These are phyloP conservation scores for Noturus placidus DNA, from an alignment of 2,113 vertebrate species.

Conservation along the genomic window DNA sequence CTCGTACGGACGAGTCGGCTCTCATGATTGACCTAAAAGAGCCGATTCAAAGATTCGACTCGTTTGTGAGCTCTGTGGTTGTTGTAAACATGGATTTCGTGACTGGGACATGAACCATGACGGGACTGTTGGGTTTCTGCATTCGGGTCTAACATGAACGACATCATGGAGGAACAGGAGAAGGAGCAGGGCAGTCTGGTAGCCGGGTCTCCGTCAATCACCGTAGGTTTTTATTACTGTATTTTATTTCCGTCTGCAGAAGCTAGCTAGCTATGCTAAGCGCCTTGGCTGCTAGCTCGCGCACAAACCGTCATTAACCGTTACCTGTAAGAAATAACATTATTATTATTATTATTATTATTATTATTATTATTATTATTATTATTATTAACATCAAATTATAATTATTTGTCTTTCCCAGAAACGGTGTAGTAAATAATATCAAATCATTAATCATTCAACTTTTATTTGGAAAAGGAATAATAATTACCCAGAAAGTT, in stretches of 20 bases:
- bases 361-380: too few relatives aligned
- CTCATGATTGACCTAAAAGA: not conserved
- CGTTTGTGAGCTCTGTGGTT: not conserved
- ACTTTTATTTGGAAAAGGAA: not conserved
- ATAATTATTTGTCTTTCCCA: not conserved
- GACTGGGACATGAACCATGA: not conserved
- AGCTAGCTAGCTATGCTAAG: constrained; percentile 2
- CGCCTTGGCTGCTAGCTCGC: not conserved
- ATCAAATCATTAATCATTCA: too few relatives aligned
- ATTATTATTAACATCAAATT: too few relatives aligned
- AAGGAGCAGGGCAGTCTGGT: constrained; percentile 68
- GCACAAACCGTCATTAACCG: too few relatives aligned
- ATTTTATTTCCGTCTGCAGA: not conserved
- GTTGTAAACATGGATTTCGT: not conserved
- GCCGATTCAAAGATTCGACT: not conserved
- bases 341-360: too few relatives aligned
- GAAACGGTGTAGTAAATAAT: not conserved
- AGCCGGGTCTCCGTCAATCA: constrained; percentile 51
- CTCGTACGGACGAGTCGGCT: not conserved
- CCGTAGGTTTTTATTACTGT: not conserved
- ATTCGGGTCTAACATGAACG: constrained; percentile 63
- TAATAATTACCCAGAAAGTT: not conserved
- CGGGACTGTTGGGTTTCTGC: not conserved
- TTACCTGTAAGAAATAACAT: not conserved
- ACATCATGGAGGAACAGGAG: constrained; percentile 73